These are phyloP conservation scores for Atrina japonica DNA, from an alignment of 2,888 invertebrate genomes.

Conservation along the genomic window DNA sequence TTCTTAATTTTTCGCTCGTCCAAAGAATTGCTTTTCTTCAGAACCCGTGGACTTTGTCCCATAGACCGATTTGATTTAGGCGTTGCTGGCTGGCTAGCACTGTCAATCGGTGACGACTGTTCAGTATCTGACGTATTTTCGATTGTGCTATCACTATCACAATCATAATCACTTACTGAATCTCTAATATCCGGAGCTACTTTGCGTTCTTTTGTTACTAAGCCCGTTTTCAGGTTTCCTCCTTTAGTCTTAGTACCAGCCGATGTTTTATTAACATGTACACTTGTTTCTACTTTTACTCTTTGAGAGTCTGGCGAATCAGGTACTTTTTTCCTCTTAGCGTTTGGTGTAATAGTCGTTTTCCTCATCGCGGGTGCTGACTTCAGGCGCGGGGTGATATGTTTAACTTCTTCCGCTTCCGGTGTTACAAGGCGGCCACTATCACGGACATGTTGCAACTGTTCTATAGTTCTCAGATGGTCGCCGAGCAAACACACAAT, in stretches of 20 bases:
- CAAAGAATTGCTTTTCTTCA: conserved; percentile 37
- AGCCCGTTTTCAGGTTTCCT: not conserved
- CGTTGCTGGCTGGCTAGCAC: too few species aligned
- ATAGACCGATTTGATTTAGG: too few species aligned
- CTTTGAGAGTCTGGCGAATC: not conserved
- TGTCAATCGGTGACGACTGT: conserved; percentile 6
- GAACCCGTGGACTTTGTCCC: too few species aligned
- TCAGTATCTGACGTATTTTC: conserved; percentile 32
- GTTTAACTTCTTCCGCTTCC: conserved; percentile 22
- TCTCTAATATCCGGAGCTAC: not conserved
- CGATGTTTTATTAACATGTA: not conserved
- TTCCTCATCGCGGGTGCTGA: conserved; percentile 32
- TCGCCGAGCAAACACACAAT: conserved; percentile 56
- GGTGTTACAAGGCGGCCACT: conserved; percentile 42
- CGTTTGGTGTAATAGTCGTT: conserved; percentile 10
- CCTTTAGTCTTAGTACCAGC: conserved; percentile 3
- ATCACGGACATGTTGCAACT: conserved; percentile 58
- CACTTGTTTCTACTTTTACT: not conserved
- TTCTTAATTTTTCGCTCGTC: conserved; percentile 28
- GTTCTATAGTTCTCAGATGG: conserved; percentile 60
- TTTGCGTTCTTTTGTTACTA: too few species aligned
- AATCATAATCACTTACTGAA: not conserved
- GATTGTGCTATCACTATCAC: conserved; percentile 39
- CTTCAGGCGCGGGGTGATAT: conserved; percentile 14
- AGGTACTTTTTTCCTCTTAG: conserved; percentile 40